Conservation (phyloP, 2,797 vertebrate species). For the Triplophysa bombifrons region DNA sequence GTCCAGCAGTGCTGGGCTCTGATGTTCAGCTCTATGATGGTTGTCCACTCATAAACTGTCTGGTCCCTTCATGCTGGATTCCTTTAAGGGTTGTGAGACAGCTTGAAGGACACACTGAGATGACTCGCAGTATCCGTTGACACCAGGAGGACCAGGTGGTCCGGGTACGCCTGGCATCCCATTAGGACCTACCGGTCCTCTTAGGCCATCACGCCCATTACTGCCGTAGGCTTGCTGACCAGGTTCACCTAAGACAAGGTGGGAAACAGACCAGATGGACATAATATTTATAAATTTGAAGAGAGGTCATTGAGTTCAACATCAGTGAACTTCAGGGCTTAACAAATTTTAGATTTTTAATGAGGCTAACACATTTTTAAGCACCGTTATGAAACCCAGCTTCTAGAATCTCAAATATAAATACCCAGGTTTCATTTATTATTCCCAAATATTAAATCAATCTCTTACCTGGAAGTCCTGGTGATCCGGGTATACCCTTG, state of each 20-base stretch:
- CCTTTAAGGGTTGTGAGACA: constrained; percentile 67
- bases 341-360: too few species aligned
- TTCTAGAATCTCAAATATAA: too few species aligned
- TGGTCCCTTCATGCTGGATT: constrained; percentile 80
- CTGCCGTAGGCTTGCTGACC: constrained; percentile 87
- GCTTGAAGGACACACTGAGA: constrained; percentile 84
- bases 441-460: background rate
- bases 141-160: constrained; percentile 81
- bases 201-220: constrained; percentile 84
- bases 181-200: constrained; percentile 79
- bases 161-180: constrained; percentile 87
- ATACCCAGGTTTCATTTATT: background rate
- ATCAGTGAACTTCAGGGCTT: background rate
- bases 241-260: constrained; percentile 79
- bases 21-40: constrained; percentile 22
- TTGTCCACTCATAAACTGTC: constrained; percentile 66
- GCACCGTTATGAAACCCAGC: too few species aligned
- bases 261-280: background rate
- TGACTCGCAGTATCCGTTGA: constrained; percentile 87
- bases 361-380: too few species aligned
- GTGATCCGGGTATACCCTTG: constrained; percentile 86
- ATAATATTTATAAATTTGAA: background rate
- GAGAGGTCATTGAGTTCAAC: background rate
- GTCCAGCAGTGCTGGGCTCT: constrained; percentile 29
- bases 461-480: constrained; percentile 86